These are phyloP conservation scores for Scolopax bukidnonensis DNA, from an alignment of 2,797 vertebrate genomes.

Conservation along the genomic window DNA sequence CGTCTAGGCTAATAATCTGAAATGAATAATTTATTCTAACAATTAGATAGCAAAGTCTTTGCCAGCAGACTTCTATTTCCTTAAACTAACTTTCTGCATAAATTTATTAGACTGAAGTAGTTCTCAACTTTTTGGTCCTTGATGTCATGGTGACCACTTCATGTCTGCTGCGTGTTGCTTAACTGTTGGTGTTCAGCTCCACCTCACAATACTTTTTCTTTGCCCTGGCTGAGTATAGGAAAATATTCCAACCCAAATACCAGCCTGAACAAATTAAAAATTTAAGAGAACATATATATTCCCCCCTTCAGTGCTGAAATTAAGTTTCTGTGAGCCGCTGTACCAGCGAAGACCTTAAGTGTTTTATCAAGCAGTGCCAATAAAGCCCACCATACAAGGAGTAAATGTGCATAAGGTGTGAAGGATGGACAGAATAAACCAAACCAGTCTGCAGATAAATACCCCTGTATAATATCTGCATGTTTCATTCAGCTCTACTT, in stretches of 20 bases:
- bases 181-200: neutral
- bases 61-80: neutral
- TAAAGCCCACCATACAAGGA: neutral
- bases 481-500: neutral
- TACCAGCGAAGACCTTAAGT: neutral
- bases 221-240: neutral
- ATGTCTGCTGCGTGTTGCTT: neutral
- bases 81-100: neutral
- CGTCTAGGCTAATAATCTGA: neutral
- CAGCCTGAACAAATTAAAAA: neutral
- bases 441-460: neutral
- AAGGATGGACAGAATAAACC: neutral
- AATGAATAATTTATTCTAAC: constrained; percentile 21
- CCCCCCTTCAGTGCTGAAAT: neutral
- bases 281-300: neutral
- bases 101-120: neutral
- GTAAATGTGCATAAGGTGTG: neutral
- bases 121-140: neutral
- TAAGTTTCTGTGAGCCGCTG: neutral
- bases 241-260: neutral
- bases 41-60: neutral
- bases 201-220: neutral
- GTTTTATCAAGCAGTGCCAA: neutral
- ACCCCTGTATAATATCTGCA: neutral
- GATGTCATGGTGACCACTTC: neutral